A percentile compares a stretch with the other conserved stretches of the same genome.
Evolutionary conservation across 2,797 vertebrate genomes (phyloP).

Genomic region (Bradypodion ventrale): DNA sequence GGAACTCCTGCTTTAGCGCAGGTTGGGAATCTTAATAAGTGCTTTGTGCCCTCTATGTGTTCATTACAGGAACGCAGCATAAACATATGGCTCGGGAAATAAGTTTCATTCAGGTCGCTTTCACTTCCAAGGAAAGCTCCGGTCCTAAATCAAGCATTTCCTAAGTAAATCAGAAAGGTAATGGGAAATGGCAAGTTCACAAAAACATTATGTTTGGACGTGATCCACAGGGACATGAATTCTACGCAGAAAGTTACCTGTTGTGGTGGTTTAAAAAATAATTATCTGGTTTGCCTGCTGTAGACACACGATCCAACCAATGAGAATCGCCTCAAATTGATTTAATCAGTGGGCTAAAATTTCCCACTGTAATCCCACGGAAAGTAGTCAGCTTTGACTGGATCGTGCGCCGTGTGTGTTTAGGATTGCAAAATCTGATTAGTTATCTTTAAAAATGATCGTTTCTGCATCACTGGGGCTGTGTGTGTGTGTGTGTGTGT

Average conservation of each 20-base stretch:
- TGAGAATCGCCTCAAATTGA: not conserved
- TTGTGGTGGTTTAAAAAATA: not conserved
- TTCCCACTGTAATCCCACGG: not conserved
- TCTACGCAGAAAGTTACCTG: not conserved
- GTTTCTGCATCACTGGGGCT: not conserved
- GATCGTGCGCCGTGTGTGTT: not conserved
- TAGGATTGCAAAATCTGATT: not conserved
- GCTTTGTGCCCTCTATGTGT: not conserved
- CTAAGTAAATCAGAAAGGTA: not conserved
- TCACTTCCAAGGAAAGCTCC: not conserved
- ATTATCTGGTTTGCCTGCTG: not conserved
- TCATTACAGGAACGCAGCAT: not conserved
- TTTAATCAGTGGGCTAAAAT: not conserved
- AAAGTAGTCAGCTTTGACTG: not conserved
- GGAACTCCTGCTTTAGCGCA: not conserved
- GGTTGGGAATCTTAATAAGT: not conserved
- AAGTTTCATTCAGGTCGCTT: not conserved
- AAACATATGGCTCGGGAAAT: not conserved
- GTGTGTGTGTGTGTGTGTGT: not conserved
- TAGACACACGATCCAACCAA: not conserved
- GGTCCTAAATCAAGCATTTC: not conserved
- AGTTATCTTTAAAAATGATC: not conserved
- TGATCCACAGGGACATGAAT: not conserved
- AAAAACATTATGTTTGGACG: not conserved
- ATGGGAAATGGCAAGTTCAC: too few relatives aligned